Evolutionary conservation across 2,797 vertebrate species (phyloP), one percentile per base, ranked within the genome.

Genomic region (Columba guinea): DNA sequence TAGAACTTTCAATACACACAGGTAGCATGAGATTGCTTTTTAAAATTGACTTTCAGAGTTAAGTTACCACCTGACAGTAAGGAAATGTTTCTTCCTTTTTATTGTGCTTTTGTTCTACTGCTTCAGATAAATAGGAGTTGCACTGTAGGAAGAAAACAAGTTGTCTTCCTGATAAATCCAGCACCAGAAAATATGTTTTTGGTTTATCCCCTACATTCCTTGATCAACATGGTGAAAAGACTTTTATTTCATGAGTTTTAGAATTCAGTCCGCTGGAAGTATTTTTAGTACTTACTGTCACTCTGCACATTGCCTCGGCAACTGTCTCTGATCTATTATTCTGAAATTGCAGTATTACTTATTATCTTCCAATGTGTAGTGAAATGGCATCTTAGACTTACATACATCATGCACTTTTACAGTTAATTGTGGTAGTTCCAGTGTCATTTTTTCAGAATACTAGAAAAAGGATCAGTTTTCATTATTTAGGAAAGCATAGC

Each of bases 241-340:
- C 78, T 89, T 94, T 74, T 86, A 94, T 89, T 97, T 94, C 95
- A 95, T 96, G 76, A 93, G n/a, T 93, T 96, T 94, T 75, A 92
- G 67, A 97, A 96, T 94, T 62, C 53, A 80, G 46, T 89, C 64
- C 64, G 91, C 84, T 90, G 65, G 46, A 95, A 83, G 60, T 96
- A 92, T 96, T 97, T 97, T 97, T 96, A 95, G 75, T 89, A 37
- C n/a, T 96, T 97, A 62, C 59, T 96, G 86, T 65, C 49, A 88
- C 44, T 93, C 12, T 48, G 21, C 80, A 21, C 14, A 13, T 92
- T 87, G 94, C 96, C 91, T 96, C 87, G 89, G 86, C 69, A 75
- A 52, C 60, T 20, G 18, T 84, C 87, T 89, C 80, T 95, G 81
- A 96, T 96, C 96, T 96, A 96, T 95, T 89, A 71, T 59, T 93